phyloP scores from a whole-genome alignment of 2,797 vertebrate species.

The Xenopus petersii region DNA sequence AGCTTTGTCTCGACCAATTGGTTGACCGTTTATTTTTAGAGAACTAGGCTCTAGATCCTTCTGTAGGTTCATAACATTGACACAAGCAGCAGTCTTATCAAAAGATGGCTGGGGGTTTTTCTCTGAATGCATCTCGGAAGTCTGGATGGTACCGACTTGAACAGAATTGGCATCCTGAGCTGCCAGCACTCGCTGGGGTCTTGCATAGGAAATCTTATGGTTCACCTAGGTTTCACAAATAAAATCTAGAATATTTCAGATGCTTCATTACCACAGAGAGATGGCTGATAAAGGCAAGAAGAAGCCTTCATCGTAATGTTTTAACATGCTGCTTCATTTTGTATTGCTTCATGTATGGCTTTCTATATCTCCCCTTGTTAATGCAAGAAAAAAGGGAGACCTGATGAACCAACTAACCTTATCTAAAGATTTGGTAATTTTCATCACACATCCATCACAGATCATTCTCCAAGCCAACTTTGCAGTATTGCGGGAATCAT shows the following conservation, averaged over 20 bases:
- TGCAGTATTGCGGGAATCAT: constrained; percentile 90
- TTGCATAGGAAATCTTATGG: constrained; percentile 52
- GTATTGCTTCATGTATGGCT: background rate
- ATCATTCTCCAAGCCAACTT: constrained; percentile 84
- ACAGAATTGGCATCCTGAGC: constrained; percentile 44
- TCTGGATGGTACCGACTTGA: constrained; percentile 42
- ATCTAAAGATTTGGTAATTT: constrained; percentile 78
- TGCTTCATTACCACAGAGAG: background rate
- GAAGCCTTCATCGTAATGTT: background rate
- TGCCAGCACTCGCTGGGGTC: constrained; percentile 37
- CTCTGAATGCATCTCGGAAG: background rate
- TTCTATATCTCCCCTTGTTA: constrained; percentile 33
- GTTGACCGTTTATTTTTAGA: background rate
- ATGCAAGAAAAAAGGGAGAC: constrained; percentile 49
- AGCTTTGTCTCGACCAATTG: background rate
- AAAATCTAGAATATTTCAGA: constrained; percentile 58
- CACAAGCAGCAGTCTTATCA: background rate
- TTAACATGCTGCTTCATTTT: background rate
- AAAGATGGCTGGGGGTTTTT: background rate
- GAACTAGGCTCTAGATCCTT: background rate
- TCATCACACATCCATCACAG: constrained; percentile 84
- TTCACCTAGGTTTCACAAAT: constrained; percentile 60
- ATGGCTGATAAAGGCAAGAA: background rate
- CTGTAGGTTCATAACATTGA: background rate
- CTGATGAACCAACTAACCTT: constrained; percentile 76